Evolutionary conservation across 2,888 invertebrate species (phyloP), one percentile per base, ranked within the genome.

Genomic region (Gymnocheta viridis): DNA sequence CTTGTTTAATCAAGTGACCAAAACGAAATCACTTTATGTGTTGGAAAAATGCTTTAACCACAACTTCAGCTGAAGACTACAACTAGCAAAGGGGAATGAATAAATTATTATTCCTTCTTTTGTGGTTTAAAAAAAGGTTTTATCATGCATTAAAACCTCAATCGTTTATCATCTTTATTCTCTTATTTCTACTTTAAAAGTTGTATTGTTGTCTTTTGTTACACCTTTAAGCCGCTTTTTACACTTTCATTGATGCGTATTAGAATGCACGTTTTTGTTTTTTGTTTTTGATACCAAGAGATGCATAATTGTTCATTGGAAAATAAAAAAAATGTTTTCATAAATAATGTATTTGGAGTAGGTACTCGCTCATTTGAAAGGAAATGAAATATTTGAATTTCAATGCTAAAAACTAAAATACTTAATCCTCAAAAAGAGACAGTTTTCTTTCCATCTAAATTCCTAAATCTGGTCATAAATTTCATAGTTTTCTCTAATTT

Each of bases 221-320:
- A 49, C 22, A 76, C 27, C 56, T 84, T 84, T 38, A 58, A 70
- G 72, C 24, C 44, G 64, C 64, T 73, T 84, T 76, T 72, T 69
- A 58, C 54, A 78, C 66, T 77, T 77, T 73, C 77, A 73, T 77
- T 84, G 73, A 81, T 56, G 84, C 84, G 67, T 84, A 47, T 49
- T 47, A 64, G 22, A 54, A 62, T 35, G 17, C 72, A 80, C 54
- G 80, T 62, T 58, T 32, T 47, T 47, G 4, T 47, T 47, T 19
- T 47, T 9, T 66, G n/a, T 29, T 4, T 51, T 56, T 58, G 22
- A 49, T 38, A 49, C 19, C 22, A 29, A 64, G 51, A 58, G 24
- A 56, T 47, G 56, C 56, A 22, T 76, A 19, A 67, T 67, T 56
- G 47, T 67, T 77, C 14, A 58, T 19, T 38, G n/a, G 41, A 49